Base-by-base conservation (phyloP, 2,797 vertebrate species). In the Cottoperca gobio region DNA sequence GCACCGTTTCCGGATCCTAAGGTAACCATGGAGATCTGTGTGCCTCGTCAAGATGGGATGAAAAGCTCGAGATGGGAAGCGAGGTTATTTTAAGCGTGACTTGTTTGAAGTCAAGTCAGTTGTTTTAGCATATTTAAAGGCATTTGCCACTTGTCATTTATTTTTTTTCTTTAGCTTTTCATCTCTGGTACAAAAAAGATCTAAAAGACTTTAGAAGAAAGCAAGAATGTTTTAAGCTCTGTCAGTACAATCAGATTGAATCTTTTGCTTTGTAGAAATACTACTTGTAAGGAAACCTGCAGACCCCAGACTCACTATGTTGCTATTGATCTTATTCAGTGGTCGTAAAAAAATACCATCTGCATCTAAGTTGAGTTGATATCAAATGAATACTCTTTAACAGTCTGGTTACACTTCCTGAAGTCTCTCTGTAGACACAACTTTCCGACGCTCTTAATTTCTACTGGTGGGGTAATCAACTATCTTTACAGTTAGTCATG, bases 21-120 rank as follows among this genome's bases (percentile, higher is more conserved):
- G 92, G 93, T 94, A 93, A 93, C 88, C 86, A 87, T 88, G 88
- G 86, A 84, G 85, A 91, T 80, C 54, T 83, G 73, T 81, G 79
- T 82, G 79, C 61, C 75, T 77, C 42, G 17, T 79, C 48, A 61
- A 83, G 82, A 63, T 58, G 72, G 70, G 54, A 83, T 54, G 78
- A 73, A 86, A 86, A 50, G 64, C 80, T 82, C 35, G 48, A 52
- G 76, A 81, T 82, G 68, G 57, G 82, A 84, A 83, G 70, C 48
- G 14, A 73, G 70, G 75, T 69, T 91, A 84, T 91, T 81, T 87
- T 75, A 77, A 82, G 77, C 76, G 64, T 31, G 42, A 64, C 64
- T 73, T 59, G 28, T 74, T 78, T 76, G 37, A 76, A 84, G 75
- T 59, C 40, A 40, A 73, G 31, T 64, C 46, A 54, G 67, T 66